Evolutionary conservation across 2,113 vertebrate genomes (phyloP), one percentile per base, ranked within the genome.

Genomic region (Plecotus auritus): DNA sequence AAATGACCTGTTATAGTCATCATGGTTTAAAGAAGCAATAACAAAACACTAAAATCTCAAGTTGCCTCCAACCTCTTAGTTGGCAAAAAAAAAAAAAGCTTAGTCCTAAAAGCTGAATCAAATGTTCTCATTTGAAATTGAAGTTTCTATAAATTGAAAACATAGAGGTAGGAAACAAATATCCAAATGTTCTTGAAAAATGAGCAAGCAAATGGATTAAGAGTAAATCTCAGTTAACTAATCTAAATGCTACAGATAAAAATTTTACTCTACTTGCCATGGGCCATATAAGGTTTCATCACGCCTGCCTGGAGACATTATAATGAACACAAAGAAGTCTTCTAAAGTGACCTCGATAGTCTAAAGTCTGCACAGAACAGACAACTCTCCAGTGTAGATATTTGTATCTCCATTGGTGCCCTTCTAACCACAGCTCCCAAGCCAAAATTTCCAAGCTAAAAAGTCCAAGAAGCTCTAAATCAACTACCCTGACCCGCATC

Each of bases 111-210:
- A 89, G 54, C 13, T 42, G 61, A 96, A 83, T 94, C 61, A 59
- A 84, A 93, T 61, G 23, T 77, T 88, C 47, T 77, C 45, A 69
- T 45, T 47, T 28, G 54, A 95, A 88, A 86, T 7, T 45, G n/a
- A 82, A 91, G 87, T 86, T 89, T 73, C 74, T 73, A 42, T 40
- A 91, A 83, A 77, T 74, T 90, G 47, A 80, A 91, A 86, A 56
- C 74, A 85, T 70, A 91, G 78, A 85, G 78, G 23, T 76, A 37
- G 59, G 67, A 91, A 91, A 93, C 45, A 86, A 85, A 91, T 73
- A 51, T 47, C 20, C 47, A 59, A 85, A 91, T 83, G 69, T 91
- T 84, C 73, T 77, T 93, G 59, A 86, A 94, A 96, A 96, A 85
- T 67, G 90, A 95, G 16, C 18, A 88, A 91, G 59, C 51, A 82